Conservation (phyloP, 1,140 invertebrate species). For the Maconellicoccus hirsutus region DNA sequence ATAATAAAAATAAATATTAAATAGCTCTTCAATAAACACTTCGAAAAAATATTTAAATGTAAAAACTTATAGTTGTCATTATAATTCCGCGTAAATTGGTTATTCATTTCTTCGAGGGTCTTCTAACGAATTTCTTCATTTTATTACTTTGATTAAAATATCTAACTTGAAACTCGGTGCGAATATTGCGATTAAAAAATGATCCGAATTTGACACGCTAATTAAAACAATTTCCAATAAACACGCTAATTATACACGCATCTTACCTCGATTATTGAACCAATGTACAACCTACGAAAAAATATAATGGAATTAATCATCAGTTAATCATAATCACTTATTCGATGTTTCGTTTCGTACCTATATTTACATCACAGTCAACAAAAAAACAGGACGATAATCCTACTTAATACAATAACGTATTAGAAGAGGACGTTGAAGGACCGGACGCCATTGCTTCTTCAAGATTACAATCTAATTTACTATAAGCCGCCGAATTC, state of each 20-base stretch:
- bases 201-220: no score
- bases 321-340: neutral
- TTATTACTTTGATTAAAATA: no score
- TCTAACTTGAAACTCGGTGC: no score
- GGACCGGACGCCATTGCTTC: conserved; percentile 31
- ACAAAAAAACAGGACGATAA: neutral
- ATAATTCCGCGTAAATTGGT: no score
- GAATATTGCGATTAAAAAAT: no score
- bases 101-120: no score
- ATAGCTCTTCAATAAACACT: no score
- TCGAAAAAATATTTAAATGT: no score
- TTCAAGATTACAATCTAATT: conserved; percentile 33
- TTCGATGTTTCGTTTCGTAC: no score
- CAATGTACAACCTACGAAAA: neutral
- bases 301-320: neutral
- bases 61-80: no score
- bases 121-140: no score
- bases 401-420: conserved; percentile 27
- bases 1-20: no score
- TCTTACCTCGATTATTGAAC: neutral
- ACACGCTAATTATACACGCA: conserved; percentile 10
- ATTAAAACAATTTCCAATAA: neutral
- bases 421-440: conserved; percentile 26
- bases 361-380: conserved; percentile 15
- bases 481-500: conserved; percentile 26